Base-by-base conservation (phyloP, 2,888 invertebrate genomes). In the Eristalis pertinax region DNA sequence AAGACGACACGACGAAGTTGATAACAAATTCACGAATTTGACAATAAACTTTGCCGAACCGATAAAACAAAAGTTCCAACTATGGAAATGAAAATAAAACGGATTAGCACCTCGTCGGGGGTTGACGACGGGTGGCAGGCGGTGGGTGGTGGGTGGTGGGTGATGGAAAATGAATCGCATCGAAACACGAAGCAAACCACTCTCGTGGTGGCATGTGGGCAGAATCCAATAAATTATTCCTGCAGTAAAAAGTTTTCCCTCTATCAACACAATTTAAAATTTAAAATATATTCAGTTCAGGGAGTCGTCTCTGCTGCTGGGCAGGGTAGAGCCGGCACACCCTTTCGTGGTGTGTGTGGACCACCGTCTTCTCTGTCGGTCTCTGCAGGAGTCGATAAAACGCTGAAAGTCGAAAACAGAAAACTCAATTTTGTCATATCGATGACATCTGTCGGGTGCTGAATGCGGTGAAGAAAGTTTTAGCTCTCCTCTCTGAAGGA, bases 351-450 rank as follows among this genome's bases (percentile, higher is more conserved):
- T 38, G 32, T 22, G 8, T 26, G 29, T 22, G 3, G 19, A 11
- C 35, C 13, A 13, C n/a, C n/a, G n/a, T 1, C n/a, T 50, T 35
- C 50, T 24, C 32, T 29, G 29, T 29, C 43, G 41, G 32, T 19
- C 63, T 13, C 24, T n/a, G 22, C 65, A 69, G 15, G 38, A 82
- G 82, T 78, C 82, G 78, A 78, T 82, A 78, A 82, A 74, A 58
- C 67, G 63, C 63, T 29, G 67, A 76, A 82, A 86, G 82, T 86
- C 82, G 50, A 19, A 79, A 82, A 75, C 78, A 63, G 82, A 82
- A 86, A 82, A 86, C 82, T 86, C 82, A 86, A 86, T 86, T 86
- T 86, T 63, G 62, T 22, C 75, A 82, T 86, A 86, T 86, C 82
- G 78, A 86, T 78, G 82, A 86, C 86, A 86, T 86, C 86, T 82